These are phyloP conservation scores for Palythoa grandis DNA, from an alignment of 92 coral and sea anemone genomes.

Conservation along the genomic window DNA sequence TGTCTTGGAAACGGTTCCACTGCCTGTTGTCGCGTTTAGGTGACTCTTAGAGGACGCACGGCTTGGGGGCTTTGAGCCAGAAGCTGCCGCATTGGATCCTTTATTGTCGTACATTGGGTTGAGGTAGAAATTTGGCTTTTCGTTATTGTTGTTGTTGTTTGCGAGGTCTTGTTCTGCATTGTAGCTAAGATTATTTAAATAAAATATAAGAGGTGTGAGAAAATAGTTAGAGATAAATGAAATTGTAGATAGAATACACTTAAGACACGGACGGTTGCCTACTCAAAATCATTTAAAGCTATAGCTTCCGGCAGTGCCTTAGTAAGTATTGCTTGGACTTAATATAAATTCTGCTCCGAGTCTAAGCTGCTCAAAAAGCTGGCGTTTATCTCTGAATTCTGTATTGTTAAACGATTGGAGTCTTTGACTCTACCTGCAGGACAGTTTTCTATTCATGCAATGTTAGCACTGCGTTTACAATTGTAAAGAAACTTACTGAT, in stretches of 20 bases:
- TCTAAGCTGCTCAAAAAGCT: too few species aligned
- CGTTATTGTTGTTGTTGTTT: constrained; percentile 18
- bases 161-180: constrained; percentile 12
- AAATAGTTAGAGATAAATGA: not conserved
- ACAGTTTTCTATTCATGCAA: not conserved
- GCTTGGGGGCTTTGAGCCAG: constrained; percentile 33
- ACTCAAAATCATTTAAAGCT: too few species aligned
- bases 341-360: too few species aligned
- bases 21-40: constrained; percentile 5
- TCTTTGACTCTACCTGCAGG: too few species aligned
- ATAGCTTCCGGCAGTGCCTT: too few species aligned
- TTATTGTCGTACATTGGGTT: constrained; percentile 47
- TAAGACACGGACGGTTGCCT: not conserved
- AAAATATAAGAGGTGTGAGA: not conserved
- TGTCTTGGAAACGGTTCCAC: constrained; percentile 5
- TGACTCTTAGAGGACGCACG: constrained; percentile 35
- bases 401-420: too few species aligned
- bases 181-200: not conserved
- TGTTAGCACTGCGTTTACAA: not conserved
- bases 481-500: not conserved
- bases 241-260: not conserved
- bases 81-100: constrained; percentile 5
- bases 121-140: constrained; percentile 29
- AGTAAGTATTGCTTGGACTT: too few species aligned
- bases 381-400: too few species aligned